Base-by-base conservation (phyloP, 2,888 invertebrate species). In the Torymus auratus region DNA sequence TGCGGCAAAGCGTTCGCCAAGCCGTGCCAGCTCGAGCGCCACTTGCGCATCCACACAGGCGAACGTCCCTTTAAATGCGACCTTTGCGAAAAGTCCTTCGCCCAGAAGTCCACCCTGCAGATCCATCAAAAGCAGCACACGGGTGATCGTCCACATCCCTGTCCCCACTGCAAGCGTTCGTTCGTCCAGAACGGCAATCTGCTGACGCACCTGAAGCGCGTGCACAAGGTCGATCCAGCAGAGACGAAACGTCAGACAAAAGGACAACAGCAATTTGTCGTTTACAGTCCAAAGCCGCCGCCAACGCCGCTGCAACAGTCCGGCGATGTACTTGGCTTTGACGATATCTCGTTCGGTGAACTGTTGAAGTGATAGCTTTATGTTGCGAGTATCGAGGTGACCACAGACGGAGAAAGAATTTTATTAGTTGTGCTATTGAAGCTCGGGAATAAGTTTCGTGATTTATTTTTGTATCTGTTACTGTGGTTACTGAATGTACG, bases 161-260 rank as follows among this genome's bases (percentile, higher is more conserved):
- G 94, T 87, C 90, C 92, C 0, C 91, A 93, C 82, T 95, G 94
- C 87, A 91, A 92, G n/a, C 92, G 92, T 83, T 91, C 92, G 12
- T 94, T 94, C 86, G 92, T 92, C n/a, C 92, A 92, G 82, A 93
- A 92, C 84, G 93, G 93, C 52, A 93, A 93, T 86, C 89, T 94
- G 11, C 92, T 93, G 83, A 93, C 93, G 0, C 94, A 94, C 86
- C 91, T 94, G 70, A 92, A 92, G 88, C 91, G 94, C 86, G 88
- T 87, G 2, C 89, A 90, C 83, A 87, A 86, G n/a, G 14, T 87
- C 7, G 87, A 89, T 17, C 82, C 84, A 0, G 60, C 82, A 1
- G 86, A 87, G 2, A 80, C 78, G 68, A 85, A 12, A 83, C 79
- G 53, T 3, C n/a, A 28, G 10, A 12, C 28, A 12, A 68, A 60